phyloP scores from a whole-genome alignment of 2,797 vertebrate species.

The Zalophus californianus region DNA sequence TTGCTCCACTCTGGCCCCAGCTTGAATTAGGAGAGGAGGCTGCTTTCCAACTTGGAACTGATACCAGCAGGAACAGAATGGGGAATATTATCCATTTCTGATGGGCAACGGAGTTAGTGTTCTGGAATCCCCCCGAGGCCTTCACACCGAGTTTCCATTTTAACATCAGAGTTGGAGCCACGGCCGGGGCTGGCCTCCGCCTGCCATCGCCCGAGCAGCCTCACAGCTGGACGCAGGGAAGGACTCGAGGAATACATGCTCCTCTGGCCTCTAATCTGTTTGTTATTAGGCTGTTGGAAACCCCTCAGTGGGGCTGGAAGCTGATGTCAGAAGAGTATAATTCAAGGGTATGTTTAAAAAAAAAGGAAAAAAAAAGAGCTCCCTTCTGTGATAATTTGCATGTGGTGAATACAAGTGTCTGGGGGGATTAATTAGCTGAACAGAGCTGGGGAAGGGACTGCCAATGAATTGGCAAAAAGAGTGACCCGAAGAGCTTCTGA shows the following conservation, averaged over 20 bases:
- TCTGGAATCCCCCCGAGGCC: slow-evolving; percentile 78
- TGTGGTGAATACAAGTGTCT: slow-evolving; percentile 80
- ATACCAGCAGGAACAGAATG: slow-evolving; percentile 85
- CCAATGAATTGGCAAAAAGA: slow-evolving; percentile 57
- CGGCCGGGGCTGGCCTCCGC: slow-evolving; percentile 67
- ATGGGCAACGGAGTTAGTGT: slow-evolving; percentile 83
- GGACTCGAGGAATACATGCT: slow-evolving; percentile 73
- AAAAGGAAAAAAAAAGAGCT: slow-evolving; percentile 68
- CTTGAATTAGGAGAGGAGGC: slow-evolving; percentile 88
- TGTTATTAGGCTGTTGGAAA: slow-evolving; percentile 87
- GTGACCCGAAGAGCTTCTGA: slow-evolving; percentile 60
- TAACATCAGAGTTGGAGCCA: slow-evolving; percentile 83
- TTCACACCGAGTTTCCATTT: slow-evolving; percentile 85
- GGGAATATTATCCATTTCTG: slow-evolving; percentile 84
- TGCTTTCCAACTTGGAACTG: slow-evolving; percentile 87
- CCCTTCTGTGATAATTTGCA: slow-evolving; percentile 83
- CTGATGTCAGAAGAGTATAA: slow-evolving; percentile 86
- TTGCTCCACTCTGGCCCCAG: slow-evolving; percentile 87
- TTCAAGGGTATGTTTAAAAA: slow-evolving; percentile 85
- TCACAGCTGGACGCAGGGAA: slow-evolving; percentile 79
- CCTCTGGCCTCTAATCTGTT: slow-evolving; percentile 87
- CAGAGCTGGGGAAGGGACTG: slow-evolving; percentile 69
- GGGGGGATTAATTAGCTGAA: slow-evolving; percentile 83
- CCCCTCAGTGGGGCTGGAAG: slow-evolving; percentile 82
- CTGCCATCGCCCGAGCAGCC: slow-evolving; percentile 76